Evolutionary conservation across 2,113 vertebrate species (phyloP), one percentile per base, ranked within the genome.

Genomic region (Emydura subglobosa): DNA sequence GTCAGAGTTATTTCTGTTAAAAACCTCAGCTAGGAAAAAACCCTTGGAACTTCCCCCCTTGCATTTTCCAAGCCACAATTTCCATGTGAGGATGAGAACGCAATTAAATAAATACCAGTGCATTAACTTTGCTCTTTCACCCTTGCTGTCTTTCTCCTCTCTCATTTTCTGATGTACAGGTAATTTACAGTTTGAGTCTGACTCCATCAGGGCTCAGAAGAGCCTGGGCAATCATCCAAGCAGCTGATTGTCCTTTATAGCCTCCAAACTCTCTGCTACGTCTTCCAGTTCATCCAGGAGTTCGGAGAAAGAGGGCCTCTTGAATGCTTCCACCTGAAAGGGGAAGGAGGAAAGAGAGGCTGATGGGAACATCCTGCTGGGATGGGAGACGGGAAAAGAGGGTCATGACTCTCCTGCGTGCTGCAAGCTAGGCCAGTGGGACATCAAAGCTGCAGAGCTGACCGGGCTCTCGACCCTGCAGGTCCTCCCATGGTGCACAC

Each of bases 211-310:
- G 89, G 59, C 34, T 85, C 39, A 27, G 27, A 53, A 65, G 61
- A 78, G 17, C 55, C 44, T 24, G 31, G 11, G 14, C 61, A 27
- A 76, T 97, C 94, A 97, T 78, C 81, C 86, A 0, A 44, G 89
- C 57, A 94, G 39, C 24, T 93, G 96, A 82, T 85, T 81, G 81
- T 94, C 91, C 44, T 29, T 78, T 50, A 29, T 34, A 21, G 88
- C 83, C 78, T 99, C 99, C 95, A 99, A 96, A 16, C 91, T 97
- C 96, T 99, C 99, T 0, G 96, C 96, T 0, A 98, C 94, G 51
- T 99, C 98, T 39, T 98, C 98, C 96, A 99, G 25, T 87, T 99
- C 98, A 27, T 99, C 99, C 90, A 99, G 96, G 88, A 99, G 59
- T 97, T 99, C 98, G 0, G 98, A 97, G 97, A 99, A 99, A 1